Evolutionary conservation across 2,888 invertebrate species (phyloP).

Genomic region (Drosophila macrothrix): DNA sequence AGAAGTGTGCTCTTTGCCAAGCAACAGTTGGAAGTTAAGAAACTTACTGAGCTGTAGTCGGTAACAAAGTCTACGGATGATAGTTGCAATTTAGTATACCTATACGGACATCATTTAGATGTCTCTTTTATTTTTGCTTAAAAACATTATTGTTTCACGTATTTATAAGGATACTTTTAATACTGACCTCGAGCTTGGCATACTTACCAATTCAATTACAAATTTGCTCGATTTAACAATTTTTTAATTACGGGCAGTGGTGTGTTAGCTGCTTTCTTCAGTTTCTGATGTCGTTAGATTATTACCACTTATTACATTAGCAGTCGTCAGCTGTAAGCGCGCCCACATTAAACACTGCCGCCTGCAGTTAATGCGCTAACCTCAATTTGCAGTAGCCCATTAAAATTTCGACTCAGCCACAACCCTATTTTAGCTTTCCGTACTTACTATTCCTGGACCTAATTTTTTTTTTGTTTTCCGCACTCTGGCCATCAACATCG

Average conservation of each 20-base stretch:
- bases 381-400: slow-evolving; percentile 60
- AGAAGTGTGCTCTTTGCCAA: not conserved
- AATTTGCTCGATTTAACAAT: not conserved
- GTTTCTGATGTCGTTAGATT: slow-evolving; percentile 11
- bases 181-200: not conserved
- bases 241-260: not conserved
- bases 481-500: slow-evolving; percentile 36
- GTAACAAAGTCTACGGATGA: not conserved
- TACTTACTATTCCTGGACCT: slow-evolving; percentile 39
- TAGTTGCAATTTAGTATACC: not conserved
- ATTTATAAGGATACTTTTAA: not conserved
- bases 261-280: slow-evolving; percentile 5
- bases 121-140: not conserved
- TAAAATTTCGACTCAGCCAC: slow-evolving; percentile 61
- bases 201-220: not conserved
- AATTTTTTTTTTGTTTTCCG: slow-evolving; percentile 20
- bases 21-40: not conserved
- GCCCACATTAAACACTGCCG: slow-evolving; percentile 20
- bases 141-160: not conserved
- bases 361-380: slow-evolving; percentile 54
- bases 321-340: not conserved
- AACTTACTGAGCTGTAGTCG: not conserved
- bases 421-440: slow-evolving; percentile 31
- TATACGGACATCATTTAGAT: too few relatives aligned
- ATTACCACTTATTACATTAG: slow-evolving; percentile 28